Conservation (phyloP, 2,888 invertebrate species). For the Peribatodes rhomboidaria region DNA sequence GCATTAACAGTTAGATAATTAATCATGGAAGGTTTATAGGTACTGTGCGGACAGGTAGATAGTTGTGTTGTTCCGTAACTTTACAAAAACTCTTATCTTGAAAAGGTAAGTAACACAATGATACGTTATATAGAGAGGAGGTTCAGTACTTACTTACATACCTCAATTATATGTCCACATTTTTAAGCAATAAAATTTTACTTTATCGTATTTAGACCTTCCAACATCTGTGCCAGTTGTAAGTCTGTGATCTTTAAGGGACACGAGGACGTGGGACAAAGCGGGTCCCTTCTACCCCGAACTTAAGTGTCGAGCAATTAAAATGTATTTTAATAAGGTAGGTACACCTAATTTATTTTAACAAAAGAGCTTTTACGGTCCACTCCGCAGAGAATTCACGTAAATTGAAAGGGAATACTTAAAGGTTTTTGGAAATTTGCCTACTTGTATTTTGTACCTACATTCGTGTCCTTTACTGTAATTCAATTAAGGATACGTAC, state of each 20-base stretch:
- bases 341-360: constrained; percentile 36
- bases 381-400: constrained; percentile 40
- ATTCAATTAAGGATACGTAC: too few species aligned
- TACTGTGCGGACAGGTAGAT: too few species aligned
- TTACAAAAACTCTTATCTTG: too few species aligned
- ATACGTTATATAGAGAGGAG: too few species aligned
- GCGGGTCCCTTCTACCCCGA: constrained; percentile 20
- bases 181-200: too few species aligned
- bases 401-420: constrained; percentile 6
- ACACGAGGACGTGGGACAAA: constrained; percentile 26
- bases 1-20: too few species aligned
- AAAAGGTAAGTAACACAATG: too few species aligned
- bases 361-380: constrained; percentile 37
- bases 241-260: constrained; percentile 12
- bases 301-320: constrained; percentile 31
- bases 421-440: not conserved
- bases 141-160: too few species aligned
- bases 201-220: not conserved
- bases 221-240: not conserved
- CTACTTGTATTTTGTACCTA: not conserved
- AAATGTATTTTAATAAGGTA: constrained; percentile 41
- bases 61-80: too few species aligned
- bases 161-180: too few species aligned
- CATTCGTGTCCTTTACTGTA: too few species aligned
- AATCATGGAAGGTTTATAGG: too few species aligned